Percentiles rank a stretch among this genome's conserved stretches.
phyloP scores from a whole-genome alignment of 2,888 invertebrate genomes.

The Helicoverpa assulta region DNA sequence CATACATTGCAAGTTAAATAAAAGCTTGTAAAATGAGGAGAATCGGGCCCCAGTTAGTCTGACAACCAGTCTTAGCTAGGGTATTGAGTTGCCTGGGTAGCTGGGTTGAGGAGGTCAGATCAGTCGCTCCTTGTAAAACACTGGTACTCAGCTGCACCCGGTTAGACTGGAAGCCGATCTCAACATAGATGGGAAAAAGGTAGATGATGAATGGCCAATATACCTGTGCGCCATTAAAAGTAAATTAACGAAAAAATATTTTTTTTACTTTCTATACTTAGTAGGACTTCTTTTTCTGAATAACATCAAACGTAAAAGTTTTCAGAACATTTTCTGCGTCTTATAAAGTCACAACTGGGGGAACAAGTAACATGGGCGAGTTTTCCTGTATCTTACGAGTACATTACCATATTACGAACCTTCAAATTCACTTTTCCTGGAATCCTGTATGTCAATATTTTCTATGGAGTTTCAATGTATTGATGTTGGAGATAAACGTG shows the following conservation, averaged over 20 bases:
- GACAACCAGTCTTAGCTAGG: too few species aligned
- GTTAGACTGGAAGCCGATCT: too few species aligned
- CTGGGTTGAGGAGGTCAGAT: too few species aligned
- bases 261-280: not conserved
- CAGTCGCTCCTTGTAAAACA: too few species aligned
- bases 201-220: conserved; percentile 6
- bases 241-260: conserved; percentile 20
- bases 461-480: not conserved
- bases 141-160: too few species aligned
- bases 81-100: too few species aligned
- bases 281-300: not conserved
- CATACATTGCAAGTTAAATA: too few species aligned
- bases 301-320: conserved; percentile 7
- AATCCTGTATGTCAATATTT: not conserved
- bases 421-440: conserved; percentile 19
- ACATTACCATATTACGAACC: conserved; percentile 20
- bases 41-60: too few species aligned
- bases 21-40: too few species aligned
- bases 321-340: not conserved
- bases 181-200: too few species aligned
- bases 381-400: conserved; percentile 6
- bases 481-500: not conserved
- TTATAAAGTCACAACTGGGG: not conserved
- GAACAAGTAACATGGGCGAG: not conserved
- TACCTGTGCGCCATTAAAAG: conserved; percentile 26